Evolutionary conservation across 1,140 invertebrate species (phyloP).

Genomic region (Drosophila ohnishii): DNA sequence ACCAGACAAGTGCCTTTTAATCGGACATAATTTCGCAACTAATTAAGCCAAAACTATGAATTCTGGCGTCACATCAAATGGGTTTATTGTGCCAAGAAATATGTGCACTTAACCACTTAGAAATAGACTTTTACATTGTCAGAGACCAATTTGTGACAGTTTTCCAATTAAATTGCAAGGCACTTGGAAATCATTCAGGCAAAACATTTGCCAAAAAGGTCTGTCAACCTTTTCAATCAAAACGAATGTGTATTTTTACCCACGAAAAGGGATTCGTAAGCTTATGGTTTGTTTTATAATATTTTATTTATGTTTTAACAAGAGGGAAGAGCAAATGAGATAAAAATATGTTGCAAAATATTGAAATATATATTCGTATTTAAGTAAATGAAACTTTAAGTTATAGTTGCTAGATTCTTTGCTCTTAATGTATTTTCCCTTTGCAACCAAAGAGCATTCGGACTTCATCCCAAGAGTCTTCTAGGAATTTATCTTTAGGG

Average conservation of each 20-base stretch:
- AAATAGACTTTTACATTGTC: slow-evolving; percentile 9
- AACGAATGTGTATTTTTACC: slow-evolving; percentile 1
- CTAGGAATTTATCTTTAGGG: background rate
- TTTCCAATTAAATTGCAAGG: slow-evolving; percentile 13
- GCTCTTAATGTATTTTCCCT: background rate
- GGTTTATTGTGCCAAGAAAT: slow-evolving; percentile 12
- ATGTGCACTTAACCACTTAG: background rate
- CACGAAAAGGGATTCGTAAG: background rate
- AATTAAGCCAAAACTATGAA: background rate
- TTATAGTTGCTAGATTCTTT: background rate
- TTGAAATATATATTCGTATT: no score
- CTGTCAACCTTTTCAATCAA: slow-evolving; percentile 45
- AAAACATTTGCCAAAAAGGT: slow-evolving; percentile 34
- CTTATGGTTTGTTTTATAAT: background rate
- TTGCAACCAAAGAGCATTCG: background rate
- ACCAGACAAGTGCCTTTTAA: background rate
- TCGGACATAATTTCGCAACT: background rate
- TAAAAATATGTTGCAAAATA: no score
- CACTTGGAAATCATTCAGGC: background rate
- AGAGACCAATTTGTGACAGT: slow-evolving; percentile 4
- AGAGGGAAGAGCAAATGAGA: no score
- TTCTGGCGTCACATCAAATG: background rate
- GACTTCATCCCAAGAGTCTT: background rate
- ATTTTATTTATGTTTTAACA: background rate
- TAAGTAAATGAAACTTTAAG: background rate